Percentiles rank a stretch among this genome's conserved stretches.
Evolutionary conservation across 2,797 vertebrate species (phyloP).

Genomic region (Diglossa cyanea): DNA sequence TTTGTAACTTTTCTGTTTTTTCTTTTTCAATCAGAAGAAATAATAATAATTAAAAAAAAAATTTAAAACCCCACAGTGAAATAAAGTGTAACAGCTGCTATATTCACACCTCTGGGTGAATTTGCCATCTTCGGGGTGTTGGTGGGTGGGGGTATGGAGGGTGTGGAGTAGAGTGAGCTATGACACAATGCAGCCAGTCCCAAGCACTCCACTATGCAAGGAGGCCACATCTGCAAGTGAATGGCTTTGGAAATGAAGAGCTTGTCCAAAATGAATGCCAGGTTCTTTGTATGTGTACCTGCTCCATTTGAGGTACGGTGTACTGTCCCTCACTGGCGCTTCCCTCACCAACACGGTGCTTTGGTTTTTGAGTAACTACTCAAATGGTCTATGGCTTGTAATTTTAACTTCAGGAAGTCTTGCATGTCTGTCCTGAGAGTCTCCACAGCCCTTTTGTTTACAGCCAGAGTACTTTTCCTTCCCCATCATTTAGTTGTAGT

Average conservation of each 20-base stretch:
- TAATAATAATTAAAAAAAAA: background rate
- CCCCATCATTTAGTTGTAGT: background rate
- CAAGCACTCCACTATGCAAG: background rate
- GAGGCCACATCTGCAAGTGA: fast-evolving
- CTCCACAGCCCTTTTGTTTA: background rate
- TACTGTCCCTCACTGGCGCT: background rate
- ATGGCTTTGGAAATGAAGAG: background rate
- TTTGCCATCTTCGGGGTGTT: background rate
- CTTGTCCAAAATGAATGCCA: background rate
- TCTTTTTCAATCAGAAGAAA: constrained; percentile 44
- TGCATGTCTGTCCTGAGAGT: background rate
- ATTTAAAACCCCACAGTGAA: background rate
- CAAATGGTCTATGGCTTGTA: background rate
- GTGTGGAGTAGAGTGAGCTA: fast-evolving
- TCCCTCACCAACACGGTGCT: background rate
- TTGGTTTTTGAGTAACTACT: background rate
- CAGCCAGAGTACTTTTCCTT: background rate
- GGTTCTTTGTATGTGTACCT: background rate
- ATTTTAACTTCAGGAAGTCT: background rate
- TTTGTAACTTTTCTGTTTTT: constrained; percentile 62
- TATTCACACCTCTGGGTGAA: fast-evolving
- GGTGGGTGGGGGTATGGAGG: background rate
- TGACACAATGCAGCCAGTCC: background rate
- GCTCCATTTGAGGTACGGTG: background rate
- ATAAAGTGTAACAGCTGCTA: constrained; percentile 38